Base-by-base conservation (phyloP, 2,113 vertebrate genomes). In the Lates calcarifer region DNA sequence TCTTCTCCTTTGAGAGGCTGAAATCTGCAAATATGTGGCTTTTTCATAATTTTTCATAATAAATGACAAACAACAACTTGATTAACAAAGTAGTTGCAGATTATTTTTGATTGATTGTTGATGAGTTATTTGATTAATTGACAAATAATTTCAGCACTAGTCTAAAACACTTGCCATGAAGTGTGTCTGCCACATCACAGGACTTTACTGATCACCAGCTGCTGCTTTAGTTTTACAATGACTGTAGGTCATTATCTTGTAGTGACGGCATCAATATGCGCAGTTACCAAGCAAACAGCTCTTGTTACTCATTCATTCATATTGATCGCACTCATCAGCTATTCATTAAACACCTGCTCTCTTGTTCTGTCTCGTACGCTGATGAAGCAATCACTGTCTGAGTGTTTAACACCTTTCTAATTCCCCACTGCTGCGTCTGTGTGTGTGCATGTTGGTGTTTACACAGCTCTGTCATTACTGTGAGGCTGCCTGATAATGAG, bases 301-400 rank as follows among this genome's bases (percentile, higher is more conserved):
- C 69, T 65, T 65, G 69, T 79, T 83, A 39, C 82, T 85, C 82
- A 74, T 83, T 83, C 62, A 63, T 86, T 82, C 69, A 77, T 72
- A 91, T 91, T 86, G 87, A 93, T 86, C 18, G 28, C 14, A n/a
- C 12, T 86, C 81, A 82, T 88, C 85, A 78, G 81, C 84, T 76
- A 86, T 90, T 91, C 86, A 90, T 93, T 91, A 85, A 92, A 90
- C 89, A 89, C 76, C 88, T 87, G 90, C 86, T 89, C 71, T 74
- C 84, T 63, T 86, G 82, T 87, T 86, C 45, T 77, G 76, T 69
- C 70, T 78, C 60, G 82, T 15, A 72, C 2, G 12, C 82, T 65
- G 78, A 86, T 65, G 79, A 86, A 77, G 77, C 78, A 76, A 81
- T 86, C 85, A 47, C 41, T 83, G 63, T 69, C 62, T 84, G 76